phyloP scores from a whole-genome alignment of 2,797 vertebrate species.

The Aplochiton taeniatus region DNA sequence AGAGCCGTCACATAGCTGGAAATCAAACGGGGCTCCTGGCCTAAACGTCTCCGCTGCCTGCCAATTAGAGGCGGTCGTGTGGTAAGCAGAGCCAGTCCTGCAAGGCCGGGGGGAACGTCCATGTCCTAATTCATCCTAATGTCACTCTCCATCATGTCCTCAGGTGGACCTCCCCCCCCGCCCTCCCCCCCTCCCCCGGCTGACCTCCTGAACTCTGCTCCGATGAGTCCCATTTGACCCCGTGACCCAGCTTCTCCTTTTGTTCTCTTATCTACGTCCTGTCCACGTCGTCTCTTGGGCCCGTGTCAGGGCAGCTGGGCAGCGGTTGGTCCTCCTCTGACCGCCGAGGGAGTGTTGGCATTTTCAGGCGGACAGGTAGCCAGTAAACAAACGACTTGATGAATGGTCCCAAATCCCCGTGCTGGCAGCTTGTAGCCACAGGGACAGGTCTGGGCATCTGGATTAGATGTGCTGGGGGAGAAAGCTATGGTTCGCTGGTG shows the following conservation, averaged over 20 bases:
- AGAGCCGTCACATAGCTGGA: conserved; percentile 67
- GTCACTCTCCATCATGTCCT: conserved; percentile 60
- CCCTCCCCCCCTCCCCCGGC: background rate
- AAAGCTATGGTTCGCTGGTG: background rate
- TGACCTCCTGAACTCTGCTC: background rate
- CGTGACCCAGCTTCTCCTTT: no score
- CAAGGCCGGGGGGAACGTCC: conserved; percentile 44
- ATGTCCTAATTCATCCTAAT: conserved; percentile 64
- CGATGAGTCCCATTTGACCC: background rate
- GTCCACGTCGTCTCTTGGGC: background rate
- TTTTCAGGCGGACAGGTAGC: conserved; percentile 1
- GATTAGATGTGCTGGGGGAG: background rate
- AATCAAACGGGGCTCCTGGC: conserved; percentile 54
- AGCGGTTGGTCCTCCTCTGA: background rate
- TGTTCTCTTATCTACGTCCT: background rate
- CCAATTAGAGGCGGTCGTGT: conserved; percentile 64
- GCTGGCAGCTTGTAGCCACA: background rate
- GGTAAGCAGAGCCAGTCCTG: conserved; percentile 59
- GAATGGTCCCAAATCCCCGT: background rate
- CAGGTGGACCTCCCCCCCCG: conserved; percentile 3
- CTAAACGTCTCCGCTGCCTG: conserved; percentile 56
- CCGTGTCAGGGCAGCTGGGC: background rate
- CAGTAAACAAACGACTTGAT: background rate
- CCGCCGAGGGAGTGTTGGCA: background rate
- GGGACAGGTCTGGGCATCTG: no score